phyloP scores from a whole-genome alignment of 2,113 vertebrate species.

The Grammomys surdaster region DNA sequence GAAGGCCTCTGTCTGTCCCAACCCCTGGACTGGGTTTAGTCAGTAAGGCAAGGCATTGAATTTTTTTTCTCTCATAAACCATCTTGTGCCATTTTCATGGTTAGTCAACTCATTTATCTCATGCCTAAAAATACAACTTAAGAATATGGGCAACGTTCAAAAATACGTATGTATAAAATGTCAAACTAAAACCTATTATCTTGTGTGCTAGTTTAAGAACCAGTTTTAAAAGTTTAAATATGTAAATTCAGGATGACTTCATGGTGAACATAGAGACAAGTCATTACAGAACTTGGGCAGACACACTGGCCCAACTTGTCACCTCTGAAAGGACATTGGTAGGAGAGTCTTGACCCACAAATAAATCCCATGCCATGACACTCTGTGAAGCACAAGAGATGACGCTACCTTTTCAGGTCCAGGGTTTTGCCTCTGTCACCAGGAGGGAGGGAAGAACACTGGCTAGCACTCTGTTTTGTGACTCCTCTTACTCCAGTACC shows the following conservation, averaged over 20 bases:
- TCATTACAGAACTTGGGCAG: background rate
- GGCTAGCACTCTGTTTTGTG: background rate
- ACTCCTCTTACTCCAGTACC: background rate
- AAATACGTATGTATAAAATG: too few species aligned
- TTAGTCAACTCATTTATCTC: background rate
- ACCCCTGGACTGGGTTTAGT: background rate
- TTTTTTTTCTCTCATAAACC: constrained; percentile 51
- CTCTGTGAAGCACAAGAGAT: background rate
- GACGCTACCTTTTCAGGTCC: background rate
- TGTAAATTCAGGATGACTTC: background rate
- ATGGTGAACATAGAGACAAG: background rate
- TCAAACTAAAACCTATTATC: background rate
- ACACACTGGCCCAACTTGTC: background rate
- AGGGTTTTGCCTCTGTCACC: background rate
- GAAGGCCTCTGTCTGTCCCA: background rate
- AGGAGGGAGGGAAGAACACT: background rate
- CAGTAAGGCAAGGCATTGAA: background rate
- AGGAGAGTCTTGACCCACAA: background rate
- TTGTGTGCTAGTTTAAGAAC: background rate
- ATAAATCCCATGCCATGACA: background rate
- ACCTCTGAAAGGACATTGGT: background rate
- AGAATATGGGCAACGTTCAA: background rate
- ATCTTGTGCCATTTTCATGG: background rate
- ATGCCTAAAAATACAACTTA: constrained; percentile 2
- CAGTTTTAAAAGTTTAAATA: background rate